Evolutionary conservation across 2,113 vertebrate genomes (phyloP), one percentile per base, ranked within the genome.

Genomic region (Orientallactaga bullata): DNA sequence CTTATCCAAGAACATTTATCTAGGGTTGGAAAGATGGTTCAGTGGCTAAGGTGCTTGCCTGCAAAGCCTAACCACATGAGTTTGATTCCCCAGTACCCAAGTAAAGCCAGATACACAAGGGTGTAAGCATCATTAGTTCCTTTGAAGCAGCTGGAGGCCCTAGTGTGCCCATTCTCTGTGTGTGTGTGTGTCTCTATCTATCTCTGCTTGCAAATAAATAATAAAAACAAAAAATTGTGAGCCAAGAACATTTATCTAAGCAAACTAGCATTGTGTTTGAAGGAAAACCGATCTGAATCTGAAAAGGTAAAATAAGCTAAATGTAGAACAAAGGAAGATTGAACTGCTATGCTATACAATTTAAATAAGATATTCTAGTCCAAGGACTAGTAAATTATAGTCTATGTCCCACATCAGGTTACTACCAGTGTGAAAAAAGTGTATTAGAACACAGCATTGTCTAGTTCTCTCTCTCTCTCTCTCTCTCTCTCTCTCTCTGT

Each of bases 241-340:
- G 42, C 71, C 73, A 92, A 86, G 83, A n/a, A 73, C 20, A 55
- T 26, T 58, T 21, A n/a, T 17, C 20, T 68, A 39, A 24, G 68
- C 37, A 30, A 85, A 93, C 65, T 60, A 17, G 11, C 24, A 30
- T 73, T 32, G 7, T 61, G 37, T 71, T 71, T 69, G 17, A 32
- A 74, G 21, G 42, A 79, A 77, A 61, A 60, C 10, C 79, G 39
- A 61, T 35, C 58, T 96, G 30, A n/a, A 32, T 85, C 88, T 95
- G 47, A 86, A 81, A 84, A 76, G 7, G 4, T 85, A 76, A 78
- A n/a, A 83, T 12, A 74, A 74, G 71, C 42, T 47, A 42, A 76
- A 39, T 63, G 81, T 80, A 77, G 11, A 87, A 51, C 2, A 26
- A 28, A 9, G 4, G 2, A 2, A 58, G 26, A 16, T 30, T 47